These are phyloP conservation scores for Empis livida DNA, from an alignment of 2,888 invertebrate species.

Conservation along the genomic window DNA sequence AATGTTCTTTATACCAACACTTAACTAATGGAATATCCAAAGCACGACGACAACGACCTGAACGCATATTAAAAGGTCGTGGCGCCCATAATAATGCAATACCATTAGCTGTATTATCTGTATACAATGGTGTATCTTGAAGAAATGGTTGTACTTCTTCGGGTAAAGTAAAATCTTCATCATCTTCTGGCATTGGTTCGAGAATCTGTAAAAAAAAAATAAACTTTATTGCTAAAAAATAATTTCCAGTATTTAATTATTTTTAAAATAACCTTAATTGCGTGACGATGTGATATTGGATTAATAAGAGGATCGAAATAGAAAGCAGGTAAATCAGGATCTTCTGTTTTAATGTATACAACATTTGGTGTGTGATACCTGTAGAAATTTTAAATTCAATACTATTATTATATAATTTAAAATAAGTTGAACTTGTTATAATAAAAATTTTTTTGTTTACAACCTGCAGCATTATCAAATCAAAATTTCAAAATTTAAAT, in stretches of 20 bases:
- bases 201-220: conserved; percentile 37
- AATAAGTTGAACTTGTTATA: neutral
- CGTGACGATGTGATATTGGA: conserved; percentile 91
- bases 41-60: conserved; percentile 84
- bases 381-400: conserved; percentile 17
- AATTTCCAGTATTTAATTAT: neutral
- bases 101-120: conserved; percentile 98
- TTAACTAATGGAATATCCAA: conserved; percentile 97
- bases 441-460: neutral
- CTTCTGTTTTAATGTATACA: conserved; percentile 99
- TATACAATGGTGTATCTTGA: conserved; percentile 89
- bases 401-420: too few relatives aligned
- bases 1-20: conserved; percentile 92
- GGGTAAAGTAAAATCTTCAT: conserved; percentile 85
- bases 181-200: conserved; percentile 85
- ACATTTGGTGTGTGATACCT: conserved; percentile 99
- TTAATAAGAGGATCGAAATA: conserved; percentile 99
- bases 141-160: conserved; percentile 86
- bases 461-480: neutral
- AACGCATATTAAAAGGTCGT: conserved; percentile 92
- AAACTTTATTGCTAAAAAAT: too few relatives aligned
- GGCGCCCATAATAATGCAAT: conserved; percentile 96
- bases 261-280: conserved; percentile 48
- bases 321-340: conserved; percentile 98
- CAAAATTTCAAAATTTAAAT: neutral